A percentile compares a stretch with the other conserved stretches of the same genome.
Conservation (phyloP, 2,888 invertebrate species). For the Lysandra coridon region DNA sequence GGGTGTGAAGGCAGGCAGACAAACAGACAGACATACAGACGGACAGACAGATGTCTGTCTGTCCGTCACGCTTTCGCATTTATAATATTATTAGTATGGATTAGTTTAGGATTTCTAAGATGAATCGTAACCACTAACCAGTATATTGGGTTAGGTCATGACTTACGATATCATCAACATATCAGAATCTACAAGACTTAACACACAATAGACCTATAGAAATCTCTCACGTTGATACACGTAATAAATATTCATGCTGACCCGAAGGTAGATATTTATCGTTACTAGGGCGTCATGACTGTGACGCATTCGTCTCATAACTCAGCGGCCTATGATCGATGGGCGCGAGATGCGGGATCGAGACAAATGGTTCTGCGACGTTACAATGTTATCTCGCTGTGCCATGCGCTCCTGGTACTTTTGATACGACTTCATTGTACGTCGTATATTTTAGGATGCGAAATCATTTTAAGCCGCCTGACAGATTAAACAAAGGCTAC, state of each 20-base stretch:
- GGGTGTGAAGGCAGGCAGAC: no score
- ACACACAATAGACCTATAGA: not conserved
- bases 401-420: constrained; percentile 19
- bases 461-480: not conserved
- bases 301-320: constrained; percentile 32
- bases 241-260: constrained; percentile 8
- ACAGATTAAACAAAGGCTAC: no score
- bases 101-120: not conserved
- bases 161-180: not conserved
- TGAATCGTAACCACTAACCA: not conserved
- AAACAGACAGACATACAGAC: no score
- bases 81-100: no score
- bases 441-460: not conserved
- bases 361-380: constrained; percentile 33
- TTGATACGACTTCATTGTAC: not conserved
- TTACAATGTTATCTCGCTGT: constrained; percentile 25
- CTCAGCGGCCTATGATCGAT: constrained; percentile 32
- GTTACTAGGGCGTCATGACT: constrained; percentile 6
- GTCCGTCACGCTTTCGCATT: not conserved
- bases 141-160: no score
- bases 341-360: constrained; percentile 34
- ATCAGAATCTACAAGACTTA: constrained; percentile 20
- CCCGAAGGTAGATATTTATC: constrained; percentile 18
- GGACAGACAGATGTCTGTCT: no score
- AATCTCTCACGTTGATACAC: not conserved